Base-by-base conservation (phyloP, 2,797 vertebrate genomes). In the Pelobates cultripes region DNA sequence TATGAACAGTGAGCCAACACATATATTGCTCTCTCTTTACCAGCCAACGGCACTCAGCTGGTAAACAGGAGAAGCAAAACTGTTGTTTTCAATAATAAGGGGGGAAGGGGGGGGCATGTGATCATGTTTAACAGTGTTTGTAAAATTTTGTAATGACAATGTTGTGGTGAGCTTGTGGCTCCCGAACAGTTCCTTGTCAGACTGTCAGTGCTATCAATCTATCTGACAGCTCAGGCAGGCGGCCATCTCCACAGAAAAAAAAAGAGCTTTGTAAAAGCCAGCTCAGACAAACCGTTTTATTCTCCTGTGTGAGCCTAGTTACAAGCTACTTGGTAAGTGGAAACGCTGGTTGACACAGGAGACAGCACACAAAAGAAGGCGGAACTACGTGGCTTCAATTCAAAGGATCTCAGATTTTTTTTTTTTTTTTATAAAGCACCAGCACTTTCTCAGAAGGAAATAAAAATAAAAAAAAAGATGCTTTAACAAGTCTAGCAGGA, bases 361-460 rank as follows among this genome's bases (percentile, higher is more conserved):
- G 83, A 57, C 79, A 70, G 80, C 85, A 82, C 86, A 85, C 89
- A 85, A 87, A 88, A 86, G 86, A 79, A 86, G 84, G 87, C 86
- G 88, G 89, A 88, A 82, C 88, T 85, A 72, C 77, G 80, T 67
- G 85, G 71, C 75, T 86, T 60, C 43, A 84, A 68, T 84, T 77
- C 74, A 55, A 71, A 57, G 60, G 72, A 51, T 66, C 47, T 51
- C 43, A 45, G 75, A 43, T 43, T 57, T 66, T 42, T 13, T n/a
- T 60, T 14, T 45, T 43, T 57, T 66, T 42, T 13, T n/a, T 60
- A 14, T 45, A 41, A 47, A 75, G 79, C 66, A 67, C 9, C 75
- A 40, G 44, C 64, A n/a, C 28, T 28, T 4, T 28, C 43, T 7
- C 15, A 70, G 86, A 28, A 82, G 61, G 47, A 71, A 78, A 79